A percentile compares a stretch with the other conserved stretches of the same genome.
phyloP scores from a whole-genome alignment of 2,888 invertebrate genomes.

The Tryphoninae sp. region DNA sequence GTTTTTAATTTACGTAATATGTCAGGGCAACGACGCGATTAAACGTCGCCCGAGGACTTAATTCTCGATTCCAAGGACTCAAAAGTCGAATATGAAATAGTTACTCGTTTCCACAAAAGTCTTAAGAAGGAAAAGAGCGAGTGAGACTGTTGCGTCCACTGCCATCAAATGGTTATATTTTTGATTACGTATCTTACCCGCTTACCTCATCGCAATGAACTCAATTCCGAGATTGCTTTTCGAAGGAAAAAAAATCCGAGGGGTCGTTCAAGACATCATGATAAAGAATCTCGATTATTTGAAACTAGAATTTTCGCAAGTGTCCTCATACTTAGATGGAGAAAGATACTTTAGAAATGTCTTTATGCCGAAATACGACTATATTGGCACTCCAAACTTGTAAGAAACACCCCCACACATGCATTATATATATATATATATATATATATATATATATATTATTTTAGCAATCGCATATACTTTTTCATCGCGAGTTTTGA shows the following conservation, averaged over 20 bases:
- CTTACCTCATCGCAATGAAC: background rate
- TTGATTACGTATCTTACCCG: background rate
- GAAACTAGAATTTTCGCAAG: background rate
- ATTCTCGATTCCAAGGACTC: background rate
- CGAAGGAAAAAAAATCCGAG: background rate
- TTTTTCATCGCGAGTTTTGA: too few relatives aligned
- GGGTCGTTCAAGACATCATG: background rate
- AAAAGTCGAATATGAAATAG: background rate
- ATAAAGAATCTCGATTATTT: background rate
- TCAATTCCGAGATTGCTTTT: slow-evolving; percentile 35
- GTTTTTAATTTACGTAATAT: slow-evolving; percentile 2
- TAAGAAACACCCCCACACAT: background rate
- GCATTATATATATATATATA: background rate
- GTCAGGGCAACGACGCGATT: background rate
- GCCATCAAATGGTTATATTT: background rate
- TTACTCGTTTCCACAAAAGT: background rate
- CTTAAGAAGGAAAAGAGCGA: background rate
- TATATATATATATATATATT: background rate
- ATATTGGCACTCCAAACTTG: background rate
- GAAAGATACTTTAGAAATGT: background rate
- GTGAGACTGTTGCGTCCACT: background rate
- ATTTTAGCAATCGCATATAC: too few relatives aligned
- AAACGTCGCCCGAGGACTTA: background rate
- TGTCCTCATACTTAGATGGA: background rate
- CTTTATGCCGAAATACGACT: background rate